A percentile compares a stretch with the other conserved stretches of the same genome.
Evolutionary conservation across 2,888 invertebrate species (phyloP).

Genomic region (Pyrocoelia pectoralis): DNA sequence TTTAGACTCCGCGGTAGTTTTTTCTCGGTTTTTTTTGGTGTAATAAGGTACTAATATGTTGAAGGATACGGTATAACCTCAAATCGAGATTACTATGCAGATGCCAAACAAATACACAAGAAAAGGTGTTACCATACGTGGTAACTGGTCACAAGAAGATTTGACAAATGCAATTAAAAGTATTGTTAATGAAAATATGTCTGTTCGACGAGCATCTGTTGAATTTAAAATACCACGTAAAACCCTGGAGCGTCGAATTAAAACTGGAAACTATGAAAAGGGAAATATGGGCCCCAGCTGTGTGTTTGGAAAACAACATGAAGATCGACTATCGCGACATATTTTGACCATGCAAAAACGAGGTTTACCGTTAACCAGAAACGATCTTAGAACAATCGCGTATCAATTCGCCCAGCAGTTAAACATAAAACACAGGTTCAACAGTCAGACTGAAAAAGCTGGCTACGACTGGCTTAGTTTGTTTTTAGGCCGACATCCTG

Average conservation of each 20-base stretch:
- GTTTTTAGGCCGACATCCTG: slow-evolving; percentile 44
- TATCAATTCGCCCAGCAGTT: slow-evolving; percentile 15
- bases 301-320: slow-evolving; percentile 28
- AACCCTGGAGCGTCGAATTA: slow-evolving; percentile 18
- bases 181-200: background rate
- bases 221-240: slow-evolving; percentile 15
- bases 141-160: background rate
- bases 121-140: background rate
- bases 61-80: background rate
- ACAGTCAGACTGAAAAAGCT: slow-evolving; percentile 42
- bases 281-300: slow-evolving; percentile 14
- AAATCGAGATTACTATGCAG: background rate
- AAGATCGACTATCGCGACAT: slow-evolving; percentile 37
- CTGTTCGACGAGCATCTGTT: slow-evolving; percentile 8
- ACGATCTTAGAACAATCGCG: slow-evolving; percentile 12
- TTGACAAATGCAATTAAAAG: background rate
- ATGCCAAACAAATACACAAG: slow-evolving; percentile 15
- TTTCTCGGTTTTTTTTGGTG: background rate
- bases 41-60: background rate
- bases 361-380: slow-evolving; percentile 22
- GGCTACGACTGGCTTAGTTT: too few relatives aligned
- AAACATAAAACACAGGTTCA: slow-evolving; percentile 17
- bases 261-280: slow-evolving; percentile 10
- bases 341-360: slow-evolving; percentile 39
- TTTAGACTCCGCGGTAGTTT: background rate